These are phyloP conservation scores for Tinea pellionella DNA, from an alignment of 2,888 invertebrate species.

Conservation along the genomic window DNA sequence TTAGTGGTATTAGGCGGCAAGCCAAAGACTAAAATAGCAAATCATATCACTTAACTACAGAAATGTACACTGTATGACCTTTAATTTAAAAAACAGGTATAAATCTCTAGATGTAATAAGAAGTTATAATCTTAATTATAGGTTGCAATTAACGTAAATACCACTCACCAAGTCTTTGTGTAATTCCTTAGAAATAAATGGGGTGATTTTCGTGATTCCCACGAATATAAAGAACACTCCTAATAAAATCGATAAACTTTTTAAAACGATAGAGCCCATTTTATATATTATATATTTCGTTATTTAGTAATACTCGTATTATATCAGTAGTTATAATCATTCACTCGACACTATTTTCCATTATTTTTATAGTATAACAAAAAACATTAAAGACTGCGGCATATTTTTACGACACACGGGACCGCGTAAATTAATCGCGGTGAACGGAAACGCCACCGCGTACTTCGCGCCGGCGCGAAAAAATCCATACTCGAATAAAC, in stretches of 20 bases:
- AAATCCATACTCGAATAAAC: constrained; percentile 42
- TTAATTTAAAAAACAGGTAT: constrained; percentile 22
- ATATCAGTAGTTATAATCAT: not conserved
- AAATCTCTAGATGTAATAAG: not conserved
- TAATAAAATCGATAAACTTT: constrained; percentile 89
- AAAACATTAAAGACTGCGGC: not conserved
- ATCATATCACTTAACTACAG: constrained; percentile 51
- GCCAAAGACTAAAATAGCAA: constrained; percentile 68
- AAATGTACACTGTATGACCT: constrained; percentile 54
- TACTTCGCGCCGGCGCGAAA: constrained; percentile 69
- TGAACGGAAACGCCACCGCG: constrained; percentile 3
- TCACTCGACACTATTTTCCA: not conserved
- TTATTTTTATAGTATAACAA: not conserved
- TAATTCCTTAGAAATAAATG: constrained; percentile 91
- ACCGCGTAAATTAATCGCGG: not conserved
- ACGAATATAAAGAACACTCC: constrained; percentile 96
- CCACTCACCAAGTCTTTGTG: constrained; percentile 93
- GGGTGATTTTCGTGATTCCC: constrained; percentile 91
- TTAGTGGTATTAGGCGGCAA: constrained; percentile 58
- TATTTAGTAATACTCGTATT: too few relatives aligned
- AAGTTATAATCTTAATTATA: constrained; percentile 17
- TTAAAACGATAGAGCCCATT: constrained; percentile 81
- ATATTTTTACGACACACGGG: not conserved
- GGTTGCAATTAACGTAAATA: constrained; percentile 6
- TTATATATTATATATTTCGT: constrained; percentile 19